Base-by-base conservation (phyloP, 2,113 vertebrate genomes). In the Holacanthus passer region DNA sequence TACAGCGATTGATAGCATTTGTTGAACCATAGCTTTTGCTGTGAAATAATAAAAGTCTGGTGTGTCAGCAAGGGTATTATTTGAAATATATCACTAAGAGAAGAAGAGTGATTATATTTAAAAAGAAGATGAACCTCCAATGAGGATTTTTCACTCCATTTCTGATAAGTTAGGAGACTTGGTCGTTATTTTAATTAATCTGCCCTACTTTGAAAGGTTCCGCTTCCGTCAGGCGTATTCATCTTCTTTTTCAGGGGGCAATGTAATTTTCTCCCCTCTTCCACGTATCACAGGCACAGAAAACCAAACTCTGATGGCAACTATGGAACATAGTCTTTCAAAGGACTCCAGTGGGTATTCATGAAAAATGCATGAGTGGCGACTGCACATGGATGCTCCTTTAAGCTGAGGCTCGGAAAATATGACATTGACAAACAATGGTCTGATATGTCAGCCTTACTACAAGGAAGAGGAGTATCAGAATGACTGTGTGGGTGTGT, bases 351-450 rank as follows among this genome's bases (percentile, higher is more conserved):
- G 31, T 87, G 87, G 69, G 77, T 86, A 78, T 88, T 86, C 90
- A 95, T 95, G 91, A 94, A 95, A 95, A 93, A 95, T 95, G 91
- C 91, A 95, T 94, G 92, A 94, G 83, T 43, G 62, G 74, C 56
- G 70, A 88, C 87, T 90, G 79, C 89, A 91, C 88, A 89, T 79
- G 80, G 89, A 88, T 87, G 89, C 92, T 90, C 87, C 78, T 87
- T 89, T 80, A 91, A 89, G 90, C 90, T 83, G 70, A 86, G 81
- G 67, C 88, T 87, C 37, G 59, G 83, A 85, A 90, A 91, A 91
- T 92, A 79, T 85, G 91, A 90, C 85, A 89, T 78, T 93, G 91
- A 94, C 84, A 92, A 93, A 94, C 89, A 93, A 90, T 90, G 87
- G 84, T 75, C 73, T 87, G 85, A 83, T 89, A 84, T 90, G 89